Conservation (phyloP, 2,797 vertebrate genomes). For the Nyctalus aviator region DNA sequence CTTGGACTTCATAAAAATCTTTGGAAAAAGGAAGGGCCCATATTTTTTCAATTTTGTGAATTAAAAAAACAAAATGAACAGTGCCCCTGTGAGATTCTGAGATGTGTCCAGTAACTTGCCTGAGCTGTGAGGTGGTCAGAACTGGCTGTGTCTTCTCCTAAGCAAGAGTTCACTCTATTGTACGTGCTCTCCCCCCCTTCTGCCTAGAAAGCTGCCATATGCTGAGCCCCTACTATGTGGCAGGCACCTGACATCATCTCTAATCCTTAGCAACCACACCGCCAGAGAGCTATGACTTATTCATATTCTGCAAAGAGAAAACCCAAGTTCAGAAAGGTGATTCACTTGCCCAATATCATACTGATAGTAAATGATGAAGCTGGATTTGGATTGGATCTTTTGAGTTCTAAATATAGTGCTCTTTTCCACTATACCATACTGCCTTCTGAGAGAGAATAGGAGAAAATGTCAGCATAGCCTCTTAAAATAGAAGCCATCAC, state of each 20-base stretch:
- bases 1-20: not conserved
- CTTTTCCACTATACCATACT: not conserved
- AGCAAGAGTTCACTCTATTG: not conserved
- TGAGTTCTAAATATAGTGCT: not conserved
- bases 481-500: slow-evolving; percentile 18
- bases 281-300: not conserved
- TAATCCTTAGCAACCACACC: not conserved
- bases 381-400: not conserved
- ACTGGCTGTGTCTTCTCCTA: not conserved
- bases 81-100: not conserved
- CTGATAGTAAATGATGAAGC: not conserved
- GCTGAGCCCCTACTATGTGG: not conserved
- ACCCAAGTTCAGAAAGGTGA: not conserved
- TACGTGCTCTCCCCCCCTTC: not conserved
- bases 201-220: not conserved
- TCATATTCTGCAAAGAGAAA: not conserved
- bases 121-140: not conserved
- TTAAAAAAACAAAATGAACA: not conserved
- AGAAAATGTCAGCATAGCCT: slow-evolving; percentile 1
- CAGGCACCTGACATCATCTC: not conserved
- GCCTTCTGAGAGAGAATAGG: not conserved
- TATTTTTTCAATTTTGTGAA: not conserved
- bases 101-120: not conserved
- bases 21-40: not conserved
- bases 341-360: not conserved